Evolutionary conservation across 2,113 vertebrate genomes (phyloP).

Genomic region (Podilymbus podiceps): DNA sequence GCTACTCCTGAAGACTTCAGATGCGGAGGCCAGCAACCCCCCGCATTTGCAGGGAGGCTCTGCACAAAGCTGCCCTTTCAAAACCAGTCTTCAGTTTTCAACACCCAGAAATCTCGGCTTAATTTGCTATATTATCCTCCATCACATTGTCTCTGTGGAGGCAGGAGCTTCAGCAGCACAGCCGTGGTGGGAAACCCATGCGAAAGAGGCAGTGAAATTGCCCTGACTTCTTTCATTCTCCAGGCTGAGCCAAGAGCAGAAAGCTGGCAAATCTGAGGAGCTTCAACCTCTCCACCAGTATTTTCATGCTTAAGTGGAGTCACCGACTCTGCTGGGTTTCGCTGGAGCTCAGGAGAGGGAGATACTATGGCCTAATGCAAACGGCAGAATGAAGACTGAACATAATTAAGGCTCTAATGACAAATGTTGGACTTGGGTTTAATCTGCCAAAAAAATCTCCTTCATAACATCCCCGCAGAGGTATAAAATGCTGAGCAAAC

Average conservation of each 20-base stretch:
- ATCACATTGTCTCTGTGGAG: fast-evolving
- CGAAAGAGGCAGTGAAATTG: not conserved
- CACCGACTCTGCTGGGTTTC: not conserved
- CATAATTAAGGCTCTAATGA: not conserved
- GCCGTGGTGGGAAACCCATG: not conserved
- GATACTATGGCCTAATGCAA: not conserved
- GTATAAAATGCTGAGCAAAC: conserved; percentile 47
- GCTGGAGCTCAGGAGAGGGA: not conserved
- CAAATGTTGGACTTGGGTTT: not conserved
- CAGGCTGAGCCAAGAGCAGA: not conserved
- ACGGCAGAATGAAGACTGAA: not conserved
- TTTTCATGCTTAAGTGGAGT: not conserved
- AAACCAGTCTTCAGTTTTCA: not conserved
- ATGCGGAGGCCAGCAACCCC: not conserved
- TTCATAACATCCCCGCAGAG: not conserved
- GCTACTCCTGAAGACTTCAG: not conserved
- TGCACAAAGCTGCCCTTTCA: not conserved
- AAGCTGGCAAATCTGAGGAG: not conserved
- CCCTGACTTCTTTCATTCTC: not conserved
- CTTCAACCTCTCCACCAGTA: not conserved
- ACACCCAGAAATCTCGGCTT: not conserved
- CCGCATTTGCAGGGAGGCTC: too few species aligned
- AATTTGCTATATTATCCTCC: fast-evolving
- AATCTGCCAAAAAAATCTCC: not conserved
- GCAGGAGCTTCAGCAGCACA: not conserved